Evolutionary conservation across 2,888 invertebrate genomes (phyloP).

Genomic region (Caenorhabditis afra): DNA sequence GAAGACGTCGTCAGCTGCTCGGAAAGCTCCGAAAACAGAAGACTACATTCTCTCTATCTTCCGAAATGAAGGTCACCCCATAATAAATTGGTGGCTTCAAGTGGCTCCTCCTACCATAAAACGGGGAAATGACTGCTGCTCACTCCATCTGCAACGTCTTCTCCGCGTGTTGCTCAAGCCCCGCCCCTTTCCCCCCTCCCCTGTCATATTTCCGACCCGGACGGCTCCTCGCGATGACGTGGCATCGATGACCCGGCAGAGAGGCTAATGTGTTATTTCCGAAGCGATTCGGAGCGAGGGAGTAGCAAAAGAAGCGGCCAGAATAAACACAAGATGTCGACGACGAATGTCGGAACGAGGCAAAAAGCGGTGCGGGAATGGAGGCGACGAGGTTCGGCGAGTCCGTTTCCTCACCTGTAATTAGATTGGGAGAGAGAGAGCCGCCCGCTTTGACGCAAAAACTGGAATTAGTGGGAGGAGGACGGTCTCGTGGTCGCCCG

Average conservation of each 20-base stretch:
- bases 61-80: no score
- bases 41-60: no score
- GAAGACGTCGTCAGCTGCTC: no score
- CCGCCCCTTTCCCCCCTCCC: conserved; percentile 11
- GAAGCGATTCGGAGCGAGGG: conserved; percentile 3
- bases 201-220: conserved; percentile 21
- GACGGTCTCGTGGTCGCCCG: background rate
- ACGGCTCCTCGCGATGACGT: conserved; percentile 23
- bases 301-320: no score
- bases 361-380: background rate
- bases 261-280: conserved; percentile 48
- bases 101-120: no score
- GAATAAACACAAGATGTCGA: no score
- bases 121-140: conserved; percentile 4
- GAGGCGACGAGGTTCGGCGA: conserved; percentile 14
- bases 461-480: background rate
- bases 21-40: no score
- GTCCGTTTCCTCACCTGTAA: conserved; percentile 11
- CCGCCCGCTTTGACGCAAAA: background rate
- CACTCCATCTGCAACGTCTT: no score
- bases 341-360: background rate
- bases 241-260: conserved; percentile 19
- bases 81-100: no score
- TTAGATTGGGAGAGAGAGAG: conserved; percentile 10
- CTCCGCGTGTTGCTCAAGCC: background rate